Conservation (phyloP, 2,113 vertebrate species). For the Plectropomus leopardus region DNA sequence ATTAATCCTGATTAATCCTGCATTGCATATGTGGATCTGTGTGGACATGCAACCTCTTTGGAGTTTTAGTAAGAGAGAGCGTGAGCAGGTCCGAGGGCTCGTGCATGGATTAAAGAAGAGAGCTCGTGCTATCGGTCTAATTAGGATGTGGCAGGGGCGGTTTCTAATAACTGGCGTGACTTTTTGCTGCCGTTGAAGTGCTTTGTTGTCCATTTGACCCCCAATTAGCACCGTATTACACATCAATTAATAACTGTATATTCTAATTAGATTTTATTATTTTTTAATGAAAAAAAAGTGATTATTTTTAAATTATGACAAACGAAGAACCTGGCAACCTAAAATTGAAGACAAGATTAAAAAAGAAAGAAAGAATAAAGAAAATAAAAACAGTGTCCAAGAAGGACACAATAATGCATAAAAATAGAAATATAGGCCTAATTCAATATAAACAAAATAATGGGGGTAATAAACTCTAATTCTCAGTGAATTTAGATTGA, state of each 20-base stretch:
- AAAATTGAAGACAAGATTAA: too few relatives aligned
- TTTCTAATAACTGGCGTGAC: constrained; percentile 35
- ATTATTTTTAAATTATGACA: not conserved
- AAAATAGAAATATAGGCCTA: too few relatives aligned
- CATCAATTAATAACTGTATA: not conserved
- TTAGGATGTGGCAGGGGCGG: constrained; percentile 56
- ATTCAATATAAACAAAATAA: too few relatives aligned
- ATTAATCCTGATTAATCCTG: not conserved
- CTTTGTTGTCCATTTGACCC: constrained; percentile 55
- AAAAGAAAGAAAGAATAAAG: too few relatives aligned
- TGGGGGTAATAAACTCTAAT: not conserved
- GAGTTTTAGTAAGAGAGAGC: not conserved
- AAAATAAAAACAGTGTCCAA: too few relatives aligned
- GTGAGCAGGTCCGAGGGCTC: constrained; percentile 24
- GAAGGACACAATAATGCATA: too few relatives aligned
- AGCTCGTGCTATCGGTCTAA: constrained; percentile 56
- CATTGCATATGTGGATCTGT: not conserved
- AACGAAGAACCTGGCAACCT: too few relatives aligned
- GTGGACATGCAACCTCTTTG: not conserved
- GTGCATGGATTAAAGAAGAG: constrained; percentile 49
- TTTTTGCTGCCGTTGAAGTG: constrained; percentile 48
- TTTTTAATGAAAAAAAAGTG: too few relatives aligned
- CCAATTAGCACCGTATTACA: constrained; percentile 57
- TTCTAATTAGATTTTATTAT: too few relatives aligned
- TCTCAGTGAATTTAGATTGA: not conserved